Base-by-base conservation (phyloP, 2,888 invertebrate genomes). In the Subacronicta megacephala region DNA sequence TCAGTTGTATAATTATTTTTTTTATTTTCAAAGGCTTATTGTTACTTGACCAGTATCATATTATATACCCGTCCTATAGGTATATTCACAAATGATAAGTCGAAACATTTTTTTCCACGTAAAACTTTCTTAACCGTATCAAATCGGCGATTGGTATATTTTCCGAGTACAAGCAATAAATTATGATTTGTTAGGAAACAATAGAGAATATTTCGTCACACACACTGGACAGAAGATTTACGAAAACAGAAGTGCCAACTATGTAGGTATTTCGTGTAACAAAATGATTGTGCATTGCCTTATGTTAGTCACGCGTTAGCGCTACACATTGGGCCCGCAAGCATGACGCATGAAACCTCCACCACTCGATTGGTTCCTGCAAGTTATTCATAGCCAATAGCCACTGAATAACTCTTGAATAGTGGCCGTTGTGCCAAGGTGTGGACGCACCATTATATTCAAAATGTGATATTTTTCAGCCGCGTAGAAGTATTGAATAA, bases 391-490 rank as follows among this genome's bases (percentile, higher is more conserved):
- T 10, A 26, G 15, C 20, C 23, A 26, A 41, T 26, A 41, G 26
- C 26, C 15, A 7, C 0, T 31, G 17, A 18, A n/a, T 31, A 43
- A 43, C 31, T n/a, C 29, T 9, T 31, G n/a, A 31, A 6, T 5
- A 10, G 9, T 1, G 6, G 12, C 9, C 16, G 15, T 29, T 16
- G 9, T 16, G 2, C n/a, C n/a, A 15, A 7, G 10, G 31, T 20
- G 29, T 47, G 12, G 26, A 47, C 1, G 3, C 3, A 17, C 16
- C 40, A 13, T 41, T 33, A 44, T 44, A 43, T 43, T 35, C 31
- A 53, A 45, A 26, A 41, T 50, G 15, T 35, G 54, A 35, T 64
- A 49, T 70, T 51, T 76, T 77, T 68, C 76, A 77, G 74, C 46
- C 38, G 36, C 36, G 17, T 41, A 43, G 2, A 50, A 29, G 18